Evolutionary conservation across 2,888 invertebrate species (phyloP), one percentile per base, ranked within the genome.

Genomic region (Tribolium freemani): DNA sequence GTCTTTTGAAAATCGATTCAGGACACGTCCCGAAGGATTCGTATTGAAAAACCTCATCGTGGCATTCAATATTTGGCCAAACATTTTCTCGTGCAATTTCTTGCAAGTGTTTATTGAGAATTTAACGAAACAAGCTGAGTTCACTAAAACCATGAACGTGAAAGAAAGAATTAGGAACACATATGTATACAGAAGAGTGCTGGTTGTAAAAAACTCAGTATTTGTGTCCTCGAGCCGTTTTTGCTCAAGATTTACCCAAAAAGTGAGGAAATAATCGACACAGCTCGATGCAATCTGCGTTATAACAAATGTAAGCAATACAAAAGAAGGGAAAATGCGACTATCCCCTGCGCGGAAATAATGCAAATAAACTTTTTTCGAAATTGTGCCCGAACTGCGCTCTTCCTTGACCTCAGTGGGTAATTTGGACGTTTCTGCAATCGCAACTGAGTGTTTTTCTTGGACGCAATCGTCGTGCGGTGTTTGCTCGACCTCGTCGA

Each of bases 201-300:
- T 30, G 20, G 74, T 68, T 4, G 78, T 78, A 20, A 1, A 16
- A 16, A 61, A 61, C 30, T 30, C 6, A 50, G 57, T 6, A 5
- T 48, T 5, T 1, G 16, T 16, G 16, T 16, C 16, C 31, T 63
- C 63, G 45, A 73, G 63, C 11, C 73, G 58, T 16, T 61, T 58
- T 79, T 80, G 80, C 69, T 82, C 81, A n/a, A 80, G 56, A 70
- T 83, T 83, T 5, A 83, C 80, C 83, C 94, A 95, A 82, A 90
- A 91, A 3, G 93, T 90, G 5, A 95, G 90, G 88, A 94, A 96
- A 87, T 91, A 95, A 84, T 96, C 96, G 0, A 92, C 90, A 5
- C 90, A 90, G 8, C 94, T 95, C 0, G 92, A 93, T 44, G 92
- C 85, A 5, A 90, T 78, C 86, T 95, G 95, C 0, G 94, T 89